These are phyloP conservation scores for Cryptocephalus primarius DNA, from an alignment of 2,888 invertebrate genomes.

Conservation along the genomic window DNA sequence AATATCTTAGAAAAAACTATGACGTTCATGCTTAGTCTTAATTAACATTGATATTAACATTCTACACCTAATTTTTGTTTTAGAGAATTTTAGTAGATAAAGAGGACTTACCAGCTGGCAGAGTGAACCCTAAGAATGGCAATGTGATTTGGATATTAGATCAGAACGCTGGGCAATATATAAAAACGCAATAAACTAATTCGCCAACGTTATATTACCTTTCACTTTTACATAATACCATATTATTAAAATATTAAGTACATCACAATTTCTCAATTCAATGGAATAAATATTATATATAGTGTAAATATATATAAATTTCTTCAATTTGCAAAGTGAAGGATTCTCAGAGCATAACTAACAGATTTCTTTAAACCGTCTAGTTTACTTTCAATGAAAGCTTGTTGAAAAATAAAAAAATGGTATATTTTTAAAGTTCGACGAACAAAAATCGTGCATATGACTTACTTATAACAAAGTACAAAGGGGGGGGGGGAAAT, in stretches of 20 bases:
- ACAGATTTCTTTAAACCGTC: too few species aligned
- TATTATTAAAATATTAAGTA: constrained; percentile 37
- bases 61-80: constrained; percentile 24
- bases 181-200: constrained; percentile 4
- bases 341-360: too few species aligned
- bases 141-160: constrained; percentile 56
- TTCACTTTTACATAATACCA: constrained; percentile 22
- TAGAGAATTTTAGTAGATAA: constrained; percentile 69
- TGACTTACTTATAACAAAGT: too few species aligned
- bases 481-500: too few species aligned
- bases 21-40: not conserved
- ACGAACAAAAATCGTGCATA: too few species aligned
- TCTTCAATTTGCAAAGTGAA: not conserved
- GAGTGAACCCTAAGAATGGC: constrained; percentile 61
- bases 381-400: too few species aligned
- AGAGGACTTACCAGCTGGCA: constrained; percentile 65
- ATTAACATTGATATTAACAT: not conserved
- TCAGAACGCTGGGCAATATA: constrained; percentile 39
- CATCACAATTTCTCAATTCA: constrained; percentile 30
- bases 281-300: constrained; percentile 12
- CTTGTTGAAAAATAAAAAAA: too few species aligned
- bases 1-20: not conserved
- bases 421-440: too few species aligned
- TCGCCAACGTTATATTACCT: constrained; percentile 6
- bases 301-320: constrained; percentile 5